Base-by-base conservation (phyloP, 2,113 vertebrate genomes). In the Oryzias celebensis region DNA sequence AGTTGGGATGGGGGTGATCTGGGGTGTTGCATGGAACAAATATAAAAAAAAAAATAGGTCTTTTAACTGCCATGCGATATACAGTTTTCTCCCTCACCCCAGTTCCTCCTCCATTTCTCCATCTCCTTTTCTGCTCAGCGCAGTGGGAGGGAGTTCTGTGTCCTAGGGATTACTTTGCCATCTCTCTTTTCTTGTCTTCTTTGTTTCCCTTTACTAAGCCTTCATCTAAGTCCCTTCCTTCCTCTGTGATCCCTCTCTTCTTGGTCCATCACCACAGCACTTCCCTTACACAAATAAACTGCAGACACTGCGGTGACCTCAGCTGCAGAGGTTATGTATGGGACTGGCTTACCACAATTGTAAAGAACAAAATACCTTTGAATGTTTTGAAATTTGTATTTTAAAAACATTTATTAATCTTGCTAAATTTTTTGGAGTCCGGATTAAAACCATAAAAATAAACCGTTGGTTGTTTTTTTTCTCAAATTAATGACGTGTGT, bases 181-280 rank as follows among this genome's bases (percentile, higher is more conserved):
- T 71, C 58, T 70, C 73, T 61, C 70, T 71, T 62, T 70, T 80
- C 77, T 74, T 69, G 75, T 83, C 83, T 81, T 70, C 63, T 44
- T 71, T 61, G 41, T 67, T 83, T 87, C 88, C 67, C 77, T 69
- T 80, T 65, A 58, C 78, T 82, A 82, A 85, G 81, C 84, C 69
- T 70, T 73, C 65, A 48, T 73, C 71, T 88, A 84, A 91, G 82
- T 80, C 84, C 64, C 73, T 86, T 90, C 83, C 83, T 87, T 89
- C 87, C 87, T 85, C 72, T 58, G 59, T 75, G 73, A 82, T 82
- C 67, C 78, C 17, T 23, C 61, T 64, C 54, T 74, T 70, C 68
- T 83, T 75, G 85, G 68, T 80, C 77, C 84, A 80, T 74, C 60
- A 61, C 77, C 75, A 70, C 85, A 77, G 36, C 64, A 61, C 73